A percentile compares a stretch with the other conserved stretches of the same genome.
These are phyloP conservation scores for Lagocephalus sceleratus DNA, from an alignment of 2,797 vertebrate species.

Conservation along the genomic window DNA sequence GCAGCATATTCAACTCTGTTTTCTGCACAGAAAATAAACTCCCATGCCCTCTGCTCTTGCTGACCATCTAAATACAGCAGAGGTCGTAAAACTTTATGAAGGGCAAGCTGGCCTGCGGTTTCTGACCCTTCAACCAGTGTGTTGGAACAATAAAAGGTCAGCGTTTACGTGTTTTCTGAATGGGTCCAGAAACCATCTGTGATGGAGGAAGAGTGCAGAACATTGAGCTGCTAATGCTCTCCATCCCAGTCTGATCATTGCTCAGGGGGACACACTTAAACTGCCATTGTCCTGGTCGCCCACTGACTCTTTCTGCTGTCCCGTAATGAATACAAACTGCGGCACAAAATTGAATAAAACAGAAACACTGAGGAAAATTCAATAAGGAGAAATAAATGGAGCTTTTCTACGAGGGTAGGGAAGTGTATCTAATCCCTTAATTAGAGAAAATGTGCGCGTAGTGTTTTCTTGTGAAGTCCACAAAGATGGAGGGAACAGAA, in stretches of 20 bases:
- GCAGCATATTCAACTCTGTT: too few species aligned
- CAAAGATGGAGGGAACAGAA: constrained; percentile 24
- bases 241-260: constrained; percentile 37
- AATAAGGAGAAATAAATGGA: constrained; percentile 69
- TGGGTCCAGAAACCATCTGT: constrained; percentile 20
- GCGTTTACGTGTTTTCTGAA: constrained; percentile 12
- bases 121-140: constrained; percentile 9
- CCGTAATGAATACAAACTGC: constrained; percentile 64
- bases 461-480: constrained; percentile 17
- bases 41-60: neutral
- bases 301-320: constrained; percentile 30
- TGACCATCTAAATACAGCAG: neutral
- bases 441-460: constrained; percentile 54
- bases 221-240: constrained; percentile 44
- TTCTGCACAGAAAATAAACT: too few species aligned
- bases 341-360: constrained; percentile 68
- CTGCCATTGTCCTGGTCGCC: constrained; percentile 38
- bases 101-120: constrained; percentile 4
- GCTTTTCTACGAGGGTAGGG: constrained; percentile 58
- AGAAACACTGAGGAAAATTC: constrained; percentile 54
- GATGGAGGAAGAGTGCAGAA: constrained; percentile 42
- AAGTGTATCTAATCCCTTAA: constrained; percentile 70
- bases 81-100: neutral
- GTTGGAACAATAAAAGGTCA: constrained; percentile 9
- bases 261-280: constrained; percentile 36